Evolutionary conservation across 2,797 vertebrate species (phyloP), one percentile per base, ranked within the genome.

Genomic region (Notolabrus celidotus): DNA sequence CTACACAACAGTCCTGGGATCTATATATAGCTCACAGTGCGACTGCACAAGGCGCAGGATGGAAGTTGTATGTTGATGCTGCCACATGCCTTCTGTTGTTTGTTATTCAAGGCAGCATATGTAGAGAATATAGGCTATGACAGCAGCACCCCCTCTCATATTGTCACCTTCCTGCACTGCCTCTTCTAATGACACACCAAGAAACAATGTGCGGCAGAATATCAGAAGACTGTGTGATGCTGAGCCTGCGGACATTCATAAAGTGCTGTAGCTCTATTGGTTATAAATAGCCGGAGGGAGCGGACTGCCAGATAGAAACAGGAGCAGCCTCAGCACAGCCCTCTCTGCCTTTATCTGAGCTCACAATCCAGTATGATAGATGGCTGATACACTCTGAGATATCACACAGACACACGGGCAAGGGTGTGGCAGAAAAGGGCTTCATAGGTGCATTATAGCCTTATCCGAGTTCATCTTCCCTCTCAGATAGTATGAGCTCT

Each of bases 211-310:
- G 79, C 54, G 22, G 67, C 50, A 49, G 43, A 76, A 63, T 76
- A 69, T 83, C 77, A 77, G 71, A 73, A 53, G 77, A 51, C 42
- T 63, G 74, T 87, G 87, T 83, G 80, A 83, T 76, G 76, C 81
- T 81, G 79, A 59, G 82, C 89, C 89, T 88, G 88, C 84, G 76
- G 92, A 90, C 81, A 86, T 90, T 87, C 85, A 92, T 87, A 87
- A 90, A 91, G 87, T 87, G 85, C 86, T 87, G 87, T 79, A 74
- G 86, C 88, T 85, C 74, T 64, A 52, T 82, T 84, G 83, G 85
- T 92, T 90, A 91, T 90, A 91, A 91, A 92, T 91, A 92, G 90
- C 91, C 78, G 41, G 83, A 82, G 86, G 90, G 84, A 89, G 73
- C 61, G 57, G 79, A 81, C 52, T 66, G 80, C 52, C 71, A 71